Evolutionary conservation across 2,888 invertebrate genomes (phyloP), one percentile per base, ranked within the genome.

Genomic region (Griposia aprilina): DNA sequence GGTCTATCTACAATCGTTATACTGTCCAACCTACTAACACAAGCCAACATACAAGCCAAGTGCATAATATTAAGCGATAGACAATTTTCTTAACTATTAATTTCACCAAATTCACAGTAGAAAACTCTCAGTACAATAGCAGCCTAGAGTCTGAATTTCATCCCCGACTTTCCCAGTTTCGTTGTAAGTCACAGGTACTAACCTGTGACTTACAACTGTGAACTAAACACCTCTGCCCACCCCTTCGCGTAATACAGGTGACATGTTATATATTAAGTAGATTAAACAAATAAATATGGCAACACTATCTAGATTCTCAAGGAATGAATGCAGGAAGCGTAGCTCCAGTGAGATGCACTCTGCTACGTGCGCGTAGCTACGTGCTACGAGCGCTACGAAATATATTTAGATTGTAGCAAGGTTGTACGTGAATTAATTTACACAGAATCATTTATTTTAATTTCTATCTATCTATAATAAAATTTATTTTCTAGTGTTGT

Each of bases 311-410:
- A 41, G 50, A 63, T 62, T 60, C n/a, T 11, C 48, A 36, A 57
- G 45, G 6, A 67, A 71, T 57, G 3, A 66, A 78, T 57, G 41
- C 60, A 67, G n/a, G 52, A 72, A 78, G 67, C 62, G 62, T 63
- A 67, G 57, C 26, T n/a, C 11, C 10, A 55, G 36, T 48, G 15
- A 71, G 30, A 67, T 78, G 71, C 30, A 70, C 36, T 45, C 15
- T 36, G 62, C 75, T 81, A 81, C 84, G 75, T 72, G 77, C 62
- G 17, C 83, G 78, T 82, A 82, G 78, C 69, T 15, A 26, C 45
- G 36, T 36, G 73, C 73, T 82, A 83, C 78, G 82, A 57, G 30
- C 15, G 83, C 83, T 84, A 84, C 83, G 82, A 71, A 57, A 63
- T 52, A 30, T 15, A 17, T 50, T 68, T 20, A 57, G n/a, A 50